These are phyloP conservation scores for Pagetopsis macropterus DNA, from an alignment of 2,797 vertebrate genomes.

Conservation along the genomic window DNA sequence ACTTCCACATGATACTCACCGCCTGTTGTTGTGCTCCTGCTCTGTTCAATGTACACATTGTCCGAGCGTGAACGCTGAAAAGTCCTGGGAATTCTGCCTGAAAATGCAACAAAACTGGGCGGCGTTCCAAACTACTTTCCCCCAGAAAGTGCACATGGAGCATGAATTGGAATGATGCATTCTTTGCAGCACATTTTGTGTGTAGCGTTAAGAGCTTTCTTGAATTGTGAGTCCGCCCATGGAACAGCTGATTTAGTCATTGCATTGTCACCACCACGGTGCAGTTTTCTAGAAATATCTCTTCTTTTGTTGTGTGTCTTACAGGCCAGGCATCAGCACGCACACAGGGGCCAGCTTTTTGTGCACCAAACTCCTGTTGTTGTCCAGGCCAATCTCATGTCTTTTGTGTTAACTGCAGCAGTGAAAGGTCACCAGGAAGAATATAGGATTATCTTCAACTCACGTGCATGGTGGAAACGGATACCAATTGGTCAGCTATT, in stretches of 20 bases:
- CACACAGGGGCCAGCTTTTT: slow-evolving; percentile 47
- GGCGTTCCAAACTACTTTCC: slow-evolving; percentile 37
- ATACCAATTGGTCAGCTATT: slow-evolving; percentile 61
- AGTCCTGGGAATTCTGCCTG: slow-evolving; percentile 57
- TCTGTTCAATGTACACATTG: slow-evolving; percentile 73
- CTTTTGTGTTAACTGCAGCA: slow-evolving; percentile 56
- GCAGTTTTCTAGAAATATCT: slow-evolving; percentile 60
- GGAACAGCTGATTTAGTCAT: slow-evolving; percentile 62
- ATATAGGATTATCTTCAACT: slow-evolving; percentile 30
- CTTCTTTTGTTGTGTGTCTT: slow-evolving; percentile 71
- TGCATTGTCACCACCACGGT: slow-evolving; percentile 44
- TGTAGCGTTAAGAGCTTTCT: slow-evolving; percentile 56
- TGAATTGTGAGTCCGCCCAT: slow-evolving; percentile 47
- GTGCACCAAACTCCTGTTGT: slow-evolving; percentile 46
- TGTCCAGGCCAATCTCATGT: slow-evolving; percentile 54
- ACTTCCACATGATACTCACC: slow-evolving; percentile 57
- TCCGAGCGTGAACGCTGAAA: slow-evolving; percentile 55
- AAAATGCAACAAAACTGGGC: slow-evolving; percentile 57
- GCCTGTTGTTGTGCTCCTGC: slow-evolving; percentile 55
- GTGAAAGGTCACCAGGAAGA: slow-evolving; percentile 60
- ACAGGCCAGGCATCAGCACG: slow-evolving; percentile 38
- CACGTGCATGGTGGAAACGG: slow-evolving; percentile 22
- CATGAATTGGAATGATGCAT: slow-evolving; percentile 58
- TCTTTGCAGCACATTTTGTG: slow-evolving; percentile 47
- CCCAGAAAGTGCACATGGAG: slow-evolving; percentile 49